Base-by-base conservation (phyloP, 2,888 invertebrate genomes). In the Drosophila meridionalis region DNA sequence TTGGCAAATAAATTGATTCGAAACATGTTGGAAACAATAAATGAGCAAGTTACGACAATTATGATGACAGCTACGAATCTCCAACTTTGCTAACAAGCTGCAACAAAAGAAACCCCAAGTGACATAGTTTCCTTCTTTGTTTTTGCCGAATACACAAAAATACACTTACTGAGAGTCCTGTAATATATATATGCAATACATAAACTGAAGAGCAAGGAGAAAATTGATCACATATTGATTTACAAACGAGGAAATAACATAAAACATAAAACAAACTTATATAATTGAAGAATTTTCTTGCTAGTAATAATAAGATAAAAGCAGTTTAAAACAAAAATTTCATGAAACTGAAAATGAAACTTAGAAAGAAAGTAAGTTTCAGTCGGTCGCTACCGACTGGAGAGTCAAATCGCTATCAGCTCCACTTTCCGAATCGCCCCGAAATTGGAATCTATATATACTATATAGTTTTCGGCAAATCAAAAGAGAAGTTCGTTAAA, bases 61-160 rank as follows among this genome's bases (percentile, higher is more conserved):
- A 43, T 20, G 45, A 47, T 32, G 53, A 40, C 45, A 52, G 20
- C 52, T 11, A 50, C 34, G 34, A 45, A n/a, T n/a, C 38, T 30
- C 59, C 2, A 59, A 38, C 47, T 38, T 28, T 38, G 20, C 2
- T 30, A 47, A 40, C 56, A 12, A 42, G 48, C 14, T 28, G 4
- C 4, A 9, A 4, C 28, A 9, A 7, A 20, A 7, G 4, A 55
- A 9, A n/a, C 8, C 50, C n/a, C n/a, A 50, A 9, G 50, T n/a
- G 32, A 32, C 50, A 32, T n/a, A 55, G 38, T 36, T 38, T 38
- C 0, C 7, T 3, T 14, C 8, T 3, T 55, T 38, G 5, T 34
- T 52, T n/a, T n/a, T 52, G 53, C 28, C 0, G 28, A 12, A 43
- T 52, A 26, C 52, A 61, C 34, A 60, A 8, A 59, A 65, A 60